phyloP scores from a whole-genome alignment of 2,888 invertebrate genomes.

The Cephus pygmeus region DNA sequence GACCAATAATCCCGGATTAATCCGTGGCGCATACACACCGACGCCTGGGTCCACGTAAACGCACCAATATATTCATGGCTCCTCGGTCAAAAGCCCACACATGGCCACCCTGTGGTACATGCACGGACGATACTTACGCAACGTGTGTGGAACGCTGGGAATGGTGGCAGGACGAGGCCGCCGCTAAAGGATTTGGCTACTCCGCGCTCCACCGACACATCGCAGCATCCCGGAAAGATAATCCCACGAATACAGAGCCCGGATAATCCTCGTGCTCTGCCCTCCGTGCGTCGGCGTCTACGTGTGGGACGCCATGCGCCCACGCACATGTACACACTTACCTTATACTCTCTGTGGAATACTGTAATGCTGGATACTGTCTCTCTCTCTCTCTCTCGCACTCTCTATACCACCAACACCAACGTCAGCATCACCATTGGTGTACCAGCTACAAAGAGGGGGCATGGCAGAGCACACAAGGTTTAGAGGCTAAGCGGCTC shows the following conservation, averaged over 20 bases:
- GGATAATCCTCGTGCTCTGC: slow-evolving; percentile 60
- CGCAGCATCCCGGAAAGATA: slow-evolving; percentile 50
- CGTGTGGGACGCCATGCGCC: not conserved
- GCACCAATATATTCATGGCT: slow-evolving; percentile 21
- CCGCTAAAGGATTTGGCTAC: slow-evolving; percentile 59
- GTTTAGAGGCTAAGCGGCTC: slow-evolving; percentile 65
- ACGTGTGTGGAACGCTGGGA: not conserved
- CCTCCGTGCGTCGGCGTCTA: slow-evolving; percentile 39
- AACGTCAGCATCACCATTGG: too few relatives aligned
- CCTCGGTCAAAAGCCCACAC: slow-evolving; percentile 39
- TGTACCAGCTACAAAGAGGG: not conserved
- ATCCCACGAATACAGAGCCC: slow-evolving; percentile 61
- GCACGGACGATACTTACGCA: slow-evolving; percentile 8
- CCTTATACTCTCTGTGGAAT: slow-evolving; percentile 27
- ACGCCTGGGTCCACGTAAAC: slow-evolving; percentile 15
- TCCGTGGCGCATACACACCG: slow-evolving; percentile 46
- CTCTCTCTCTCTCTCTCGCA: slow-evolving; percentile 6
- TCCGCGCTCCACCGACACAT: slow-evolving; percentile 33
- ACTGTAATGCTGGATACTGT: slow-evolving; percentile 24
- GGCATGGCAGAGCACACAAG: slow-evolving; percentile 57
- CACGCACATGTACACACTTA: slow-evolving; percentile 22
- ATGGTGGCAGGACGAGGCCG: slow-evolving; percentile 37
- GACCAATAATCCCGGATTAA: slow-evolving; percentile 62
- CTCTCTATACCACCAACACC: not conserved
- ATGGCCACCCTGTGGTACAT: not conserved